A percentile compares a stretch with the other conserved stretches of the same genome.
These are phyloP conservation scores for Laupala kohalensis DNA, from an alignment of 1,140 invertebrate species.

Conservation along the genomic window DNA sequence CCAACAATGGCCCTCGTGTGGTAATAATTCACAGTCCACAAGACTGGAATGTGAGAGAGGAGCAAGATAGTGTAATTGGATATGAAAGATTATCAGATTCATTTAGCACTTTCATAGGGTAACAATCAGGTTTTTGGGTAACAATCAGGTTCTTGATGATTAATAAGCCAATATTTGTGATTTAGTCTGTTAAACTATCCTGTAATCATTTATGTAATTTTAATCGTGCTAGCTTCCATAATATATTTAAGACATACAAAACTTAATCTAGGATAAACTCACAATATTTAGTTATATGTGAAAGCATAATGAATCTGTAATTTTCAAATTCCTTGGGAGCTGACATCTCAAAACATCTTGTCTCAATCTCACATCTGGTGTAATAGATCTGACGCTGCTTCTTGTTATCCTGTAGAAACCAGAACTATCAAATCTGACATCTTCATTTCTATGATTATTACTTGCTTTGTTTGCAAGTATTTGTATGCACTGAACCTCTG, in stretches of 20 bases:
- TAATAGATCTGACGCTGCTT: background rate
- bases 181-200: too few relatives aligned
- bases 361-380: background rate
- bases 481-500: background rate
- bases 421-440: too few relatives aligned
- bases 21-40: constrained; percentile 6
- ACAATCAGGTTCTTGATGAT: too few relatives aligned
- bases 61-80: background rate
- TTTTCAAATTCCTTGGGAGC: background rate
- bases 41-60: background rate
- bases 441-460: background rate
- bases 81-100: background rate
- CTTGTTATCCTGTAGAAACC: background rate
- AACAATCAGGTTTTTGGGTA: too few relatives aligned
- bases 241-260: too few relatives aligned
- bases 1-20: constrained; percentile 19
- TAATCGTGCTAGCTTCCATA: too few relatives aligned
- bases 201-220: too few relatives aligned
- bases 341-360: background rate
- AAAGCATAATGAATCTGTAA: background rate
- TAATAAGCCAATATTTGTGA: too few relatives aligned
- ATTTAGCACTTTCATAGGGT: too few relatives aligned
- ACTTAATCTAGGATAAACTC: too few relatives aligned
- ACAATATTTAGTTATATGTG: too few relatives aligned
- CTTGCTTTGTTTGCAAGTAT: background rate